Base-by-base conservation (phyloP, 2,797 vertebrate species). In the Gymnoscopelus microlampas region DNA sequence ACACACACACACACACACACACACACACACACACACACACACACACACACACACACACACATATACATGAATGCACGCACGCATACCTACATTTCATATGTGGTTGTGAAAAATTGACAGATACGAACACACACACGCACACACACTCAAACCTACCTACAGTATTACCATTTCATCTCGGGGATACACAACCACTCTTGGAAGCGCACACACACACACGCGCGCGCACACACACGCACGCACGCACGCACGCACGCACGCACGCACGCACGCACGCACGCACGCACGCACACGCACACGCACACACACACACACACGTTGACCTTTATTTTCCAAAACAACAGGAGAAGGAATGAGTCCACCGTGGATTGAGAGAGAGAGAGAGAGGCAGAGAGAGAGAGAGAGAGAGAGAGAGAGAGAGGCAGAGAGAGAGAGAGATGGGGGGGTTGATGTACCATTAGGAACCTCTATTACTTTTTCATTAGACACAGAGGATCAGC, bases 401-500 rank as follows among this genome's bases (percentile, higher is more conserved):
- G 79, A 75, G 57, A 73, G 68, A 74, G 70, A 56, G 64, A 73
- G 78, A 74, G 78, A 39, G 64, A 73, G 32, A 75, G 76, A 59
- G 85, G 82, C 78, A 75, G 57, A 73, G 68, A 74, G 70, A 56
- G 64, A n/a, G n/a, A n/a, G n/a, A n/a, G n/a, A n/a, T 71, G 77
- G 73, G 78, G 76, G 87, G 89, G 92, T 86, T 88, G 89, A 91
- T 91, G 80, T 79, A 87, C 90, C 86, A 91, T 92, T 93, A 93
- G 90, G 86, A 85, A 74, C 82, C 88, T 88, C 81, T 92, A 94
- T 94, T 92, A 92, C 91, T 93, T 92, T 94, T 94, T 94, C 91
- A 93, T 94, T 92, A 91, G 91, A 86, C 87, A 84, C 76, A 74
- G 85, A 83, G 88, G 81, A 88, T 92, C 87, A 85, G 85, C 87